phyloP scores from a whole-genome alignment of 2,888 invertebrate genomes.

The Diadromus collaris region DNA sequence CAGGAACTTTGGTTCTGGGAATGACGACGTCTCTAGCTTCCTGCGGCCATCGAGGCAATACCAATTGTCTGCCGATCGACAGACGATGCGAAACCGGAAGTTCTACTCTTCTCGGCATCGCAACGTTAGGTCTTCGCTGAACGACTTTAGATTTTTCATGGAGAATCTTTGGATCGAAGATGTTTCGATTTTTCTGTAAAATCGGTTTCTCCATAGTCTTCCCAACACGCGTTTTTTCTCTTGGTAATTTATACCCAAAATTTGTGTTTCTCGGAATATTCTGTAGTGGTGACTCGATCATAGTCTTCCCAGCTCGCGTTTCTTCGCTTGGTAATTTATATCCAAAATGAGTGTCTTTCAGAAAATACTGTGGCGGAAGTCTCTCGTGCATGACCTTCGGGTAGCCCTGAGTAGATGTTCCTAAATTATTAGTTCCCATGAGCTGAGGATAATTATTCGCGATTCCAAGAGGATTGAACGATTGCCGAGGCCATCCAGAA shows the following conservation, averaged over 20 bases:
- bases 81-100: not conserved
- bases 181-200: not conserved
- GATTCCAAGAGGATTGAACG: not conserved
- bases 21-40: not conserved
- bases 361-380: not conserved
- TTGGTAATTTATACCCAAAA: not conserved
- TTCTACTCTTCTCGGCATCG: not conserved
- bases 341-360: not conserved
- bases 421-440: not conserved
- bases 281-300: too few species aligned
- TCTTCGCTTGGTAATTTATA: not conserved
- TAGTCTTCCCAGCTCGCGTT: not conserved
- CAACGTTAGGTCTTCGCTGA: not conserved
- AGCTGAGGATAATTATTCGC: not conserved
- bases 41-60: not conserved
- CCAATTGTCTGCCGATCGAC: not conserved
- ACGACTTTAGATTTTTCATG: not conserved
- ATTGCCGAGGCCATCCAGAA: not conserved
- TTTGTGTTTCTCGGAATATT: not conserved
- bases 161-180: not conserved
- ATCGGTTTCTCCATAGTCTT: not conserved
- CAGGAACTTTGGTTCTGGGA: not conserved
- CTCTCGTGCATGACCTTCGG: not conserved
- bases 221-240: not conserved
- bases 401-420: not conserved